Percentiles rank a stretch among this genome's conserved stretches.
Evolutionary conservation across 2,888 invertebrate genomes (phyloP).

Genomic region (Cataglyphis rosenhaueri): DNA sequence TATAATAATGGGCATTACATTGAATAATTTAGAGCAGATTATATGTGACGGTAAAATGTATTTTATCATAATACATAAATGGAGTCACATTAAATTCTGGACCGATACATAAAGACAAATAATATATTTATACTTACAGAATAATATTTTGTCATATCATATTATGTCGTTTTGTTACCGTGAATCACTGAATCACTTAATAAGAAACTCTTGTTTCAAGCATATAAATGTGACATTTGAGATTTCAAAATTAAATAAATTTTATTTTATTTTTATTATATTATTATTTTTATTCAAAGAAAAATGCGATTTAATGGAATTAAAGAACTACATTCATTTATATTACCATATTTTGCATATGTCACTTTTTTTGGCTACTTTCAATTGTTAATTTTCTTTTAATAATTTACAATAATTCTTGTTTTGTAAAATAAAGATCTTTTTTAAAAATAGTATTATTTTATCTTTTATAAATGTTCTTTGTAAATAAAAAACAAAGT

Average conservation of each 20-base stretch:
- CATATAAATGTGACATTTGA: background rate
- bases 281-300: constrained; percentile 4
- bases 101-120: background rate
- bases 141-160: background rate
- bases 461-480: constrained; percentile 12
- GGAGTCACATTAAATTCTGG: background rate
- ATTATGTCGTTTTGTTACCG: background rate
- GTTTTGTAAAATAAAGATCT: constrained; percentile 37
- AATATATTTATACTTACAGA: background rate
- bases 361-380: constrained; percentile 33
- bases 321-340: background rate
- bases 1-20: constrained; percentile 66
- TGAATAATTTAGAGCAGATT: constrained; percentile 1
- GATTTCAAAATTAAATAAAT: constrained; percentile 8
- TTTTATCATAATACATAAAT: background rate
- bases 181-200: background rate
- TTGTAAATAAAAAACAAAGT: constrained; percentile 19
- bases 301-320: background rate
- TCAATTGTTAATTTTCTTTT: constrained; percentile 32
- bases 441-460: background rate
- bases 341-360: constrained; percentile 14
- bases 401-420: constrained; percentile 17
- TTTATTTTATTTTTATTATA: background rate
- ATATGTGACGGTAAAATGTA: background rate
- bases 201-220: background rate